A percentile compares a stretch with the other conserved stretches of the same genome.
These are phyloP conservation scores for Polypedilum pembai DNA, from an alignment of 1,140 invertebrate genomes.

Conservation along the genomic window DNA sequence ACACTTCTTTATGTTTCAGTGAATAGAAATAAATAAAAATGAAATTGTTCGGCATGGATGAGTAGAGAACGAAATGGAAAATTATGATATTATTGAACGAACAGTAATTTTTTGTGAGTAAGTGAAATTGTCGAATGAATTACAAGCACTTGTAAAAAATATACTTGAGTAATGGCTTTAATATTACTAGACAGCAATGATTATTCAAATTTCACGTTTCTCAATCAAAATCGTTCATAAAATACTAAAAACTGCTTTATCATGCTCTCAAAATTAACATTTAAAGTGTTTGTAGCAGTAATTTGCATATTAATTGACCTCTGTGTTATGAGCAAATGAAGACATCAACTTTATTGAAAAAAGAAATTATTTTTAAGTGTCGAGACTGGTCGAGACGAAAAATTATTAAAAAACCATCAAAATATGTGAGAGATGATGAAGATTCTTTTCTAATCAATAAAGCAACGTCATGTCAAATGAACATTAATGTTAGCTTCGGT, in stretches of 20 bases:
- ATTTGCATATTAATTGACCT: conserved; percentile 11
- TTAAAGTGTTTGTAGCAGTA: neutral
- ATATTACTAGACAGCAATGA: neutral
- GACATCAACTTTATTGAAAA: neutral
- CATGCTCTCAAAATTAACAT: neutral
- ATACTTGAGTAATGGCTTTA: neutral
- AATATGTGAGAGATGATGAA: neutral
- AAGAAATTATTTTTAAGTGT: conserved; percentile 2
- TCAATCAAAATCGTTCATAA: neutral
- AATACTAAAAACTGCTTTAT: neutral
- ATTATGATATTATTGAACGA: neutral
- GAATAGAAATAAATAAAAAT: no score
- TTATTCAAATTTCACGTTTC: neutral
- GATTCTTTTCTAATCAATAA: neutral
- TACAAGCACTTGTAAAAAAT: neutral
- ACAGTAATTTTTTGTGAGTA: neutral
- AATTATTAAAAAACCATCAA: neutral
- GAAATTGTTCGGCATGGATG: no score
- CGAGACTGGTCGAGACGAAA: neutral
- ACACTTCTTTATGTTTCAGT: no score
- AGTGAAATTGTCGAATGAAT: neutral
- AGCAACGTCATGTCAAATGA: neutral
- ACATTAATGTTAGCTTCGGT: neutral
- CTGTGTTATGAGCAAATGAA: neutral
- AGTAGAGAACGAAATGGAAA: no score